Percentiles rank a stretch among this genome's conserved stretches.
Conservation (phyloP, 1,140 invertebrate genomes). For the Homarus americanus region DNA sequence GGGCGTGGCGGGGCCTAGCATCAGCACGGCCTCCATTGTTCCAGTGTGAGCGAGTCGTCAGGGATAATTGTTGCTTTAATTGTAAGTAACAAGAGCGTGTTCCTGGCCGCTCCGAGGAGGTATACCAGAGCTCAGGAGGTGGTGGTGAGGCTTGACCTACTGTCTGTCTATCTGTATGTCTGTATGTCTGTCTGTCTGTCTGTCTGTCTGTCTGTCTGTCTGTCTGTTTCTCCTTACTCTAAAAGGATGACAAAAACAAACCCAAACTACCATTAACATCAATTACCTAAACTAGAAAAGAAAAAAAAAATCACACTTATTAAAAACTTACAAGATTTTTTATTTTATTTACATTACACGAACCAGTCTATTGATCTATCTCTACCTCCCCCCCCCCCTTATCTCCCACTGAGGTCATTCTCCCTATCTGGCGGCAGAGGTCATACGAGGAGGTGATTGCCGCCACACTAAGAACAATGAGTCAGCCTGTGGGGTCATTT, state of each 20-base stretch:
- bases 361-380: no score
- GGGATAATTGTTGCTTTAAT: slow-evolving; percentile 33
- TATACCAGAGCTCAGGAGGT: not conserved
- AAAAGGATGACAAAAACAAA: no score
- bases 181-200: no score
- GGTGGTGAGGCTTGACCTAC: no score
- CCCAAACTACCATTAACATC: no score
- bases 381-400: not conserved
- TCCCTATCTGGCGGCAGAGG: not conserved
- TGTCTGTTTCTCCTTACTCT: no score
- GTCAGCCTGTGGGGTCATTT: slow-evolving; percentile 3
- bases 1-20: slow-evolving; percentile 9
- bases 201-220: no score
- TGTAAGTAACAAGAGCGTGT: slow-evolving; percentile 41
- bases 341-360: no score
- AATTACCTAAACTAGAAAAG: no score
- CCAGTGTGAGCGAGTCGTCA: not conserved
- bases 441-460: not conserved
- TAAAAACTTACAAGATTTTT: no score
- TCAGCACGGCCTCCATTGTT: slow-evolving; percentile 31
- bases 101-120: not conserved
- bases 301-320: no score
- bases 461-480: slow-evolving; percentile 35
- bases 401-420: not conserved
- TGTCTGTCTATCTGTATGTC: not conserved